A percentile compares a stretch with the other conserved stretches of the same genome.
phyloP scores from a whole-genome alignment of 2,888 invertebrate species.

The Ennomos fuscantarius region DNA sequence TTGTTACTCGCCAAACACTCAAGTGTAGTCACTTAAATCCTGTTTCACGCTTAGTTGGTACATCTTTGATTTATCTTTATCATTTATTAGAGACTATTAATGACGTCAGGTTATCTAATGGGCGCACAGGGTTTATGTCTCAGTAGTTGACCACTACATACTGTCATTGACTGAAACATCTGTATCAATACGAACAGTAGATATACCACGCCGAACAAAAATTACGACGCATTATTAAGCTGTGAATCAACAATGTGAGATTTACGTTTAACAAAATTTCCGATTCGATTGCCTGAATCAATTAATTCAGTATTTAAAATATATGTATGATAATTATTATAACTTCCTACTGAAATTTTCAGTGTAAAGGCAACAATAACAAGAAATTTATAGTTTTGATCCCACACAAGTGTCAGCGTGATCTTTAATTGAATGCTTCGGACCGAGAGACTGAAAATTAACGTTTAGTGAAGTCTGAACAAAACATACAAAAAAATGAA shows the following conservation, averaged over 20 bases:
- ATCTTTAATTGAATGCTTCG: conserved; percentile 16
- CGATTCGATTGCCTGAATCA: too few species aligned
- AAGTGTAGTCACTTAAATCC: conserved; percentile 16
- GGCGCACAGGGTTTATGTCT: neutral
- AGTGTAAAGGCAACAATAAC: neutral
- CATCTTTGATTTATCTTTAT: conserved; percentile 11
- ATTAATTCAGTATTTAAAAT: too few species aligned
- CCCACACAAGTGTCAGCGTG: conserved; percentile 17
- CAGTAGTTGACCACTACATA: conserved; percentile 1
- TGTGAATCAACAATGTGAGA: neutral
- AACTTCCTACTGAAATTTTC: too few species aligned
- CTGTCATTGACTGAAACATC: conserved; percentile 5
- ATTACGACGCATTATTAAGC: neutral
- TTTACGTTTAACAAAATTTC: too few species aligned
- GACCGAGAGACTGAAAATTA: neutral
- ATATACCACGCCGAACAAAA: neutral
- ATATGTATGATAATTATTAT: too few species aligned
- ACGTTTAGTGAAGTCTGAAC: too few species aligned
- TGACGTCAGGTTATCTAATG: conserved; percentile 1
- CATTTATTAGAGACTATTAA: conserved; percentile 5
- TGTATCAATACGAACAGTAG: conserved; percentile 7
- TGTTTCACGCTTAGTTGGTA: neutral
- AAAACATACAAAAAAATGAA: too few species aligned
- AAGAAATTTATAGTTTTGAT: conserved; percentile 20
- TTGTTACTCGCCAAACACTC: conserved; percentile 26